Percentiles rank a stretch among this genome's conserved stretches.
Evolutionary conservation across 2,113 vertebrate species (phyloP).

Genomic region (Apaloderma vittatum): DNA sequence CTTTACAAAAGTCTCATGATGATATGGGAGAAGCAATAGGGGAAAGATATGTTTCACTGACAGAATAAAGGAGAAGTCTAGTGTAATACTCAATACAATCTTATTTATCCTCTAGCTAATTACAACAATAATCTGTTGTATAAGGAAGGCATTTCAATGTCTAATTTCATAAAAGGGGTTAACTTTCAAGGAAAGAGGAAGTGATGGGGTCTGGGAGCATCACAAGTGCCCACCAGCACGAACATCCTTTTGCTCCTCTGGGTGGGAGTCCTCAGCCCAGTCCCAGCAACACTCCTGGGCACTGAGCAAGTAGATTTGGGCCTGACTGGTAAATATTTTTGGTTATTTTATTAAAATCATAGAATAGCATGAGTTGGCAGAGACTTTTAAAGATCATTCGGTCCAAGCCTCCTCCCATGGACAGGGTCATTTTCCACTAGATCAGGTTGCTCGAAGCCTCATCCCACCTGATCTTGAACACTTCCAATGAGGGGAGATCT

Average conservation of each 20-base stretch:
- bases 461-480: fast-evolving
- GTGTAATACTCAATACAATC: conserved; percentile 1
- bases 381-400: not conserved
- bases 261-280: not conserved
- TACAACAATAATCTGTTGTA: conserved; percentile 27
- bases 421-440: not conserved
- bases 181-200: not conserved
- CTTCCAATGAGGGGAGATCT: fast-evolving
- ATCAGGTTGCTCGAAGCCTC: not conserved
- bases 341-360: not conserved
- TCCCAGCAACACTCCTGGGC: not conserved
- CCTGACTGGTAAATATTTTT: not conserved
- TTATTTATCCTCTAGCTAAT: conserved; percentile 65
- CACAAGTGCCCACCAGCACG: not conserved
- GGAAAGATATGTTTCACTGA: conserved; percentile 11
- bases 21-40: conserved; percentile 22
- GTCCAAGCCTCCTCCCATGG: not conserved
- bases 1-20: conserved; percentile 32
- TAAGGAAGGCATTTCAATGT: conserved; percentile 44
- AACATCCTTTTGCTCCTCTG: not conserved
- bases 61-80: conserved; percentile 48
- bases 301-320: not conserved
- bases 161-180: conserved; percentile 52
- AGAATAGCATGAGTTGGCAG: not conserved
- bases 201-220: not conserved